Evolutionary conservation across 2,797 vertebrate species (phyloP), one percentile per base, ranked within the genome.

Genomic region (Chlorospingus semifuscus): DNA sequence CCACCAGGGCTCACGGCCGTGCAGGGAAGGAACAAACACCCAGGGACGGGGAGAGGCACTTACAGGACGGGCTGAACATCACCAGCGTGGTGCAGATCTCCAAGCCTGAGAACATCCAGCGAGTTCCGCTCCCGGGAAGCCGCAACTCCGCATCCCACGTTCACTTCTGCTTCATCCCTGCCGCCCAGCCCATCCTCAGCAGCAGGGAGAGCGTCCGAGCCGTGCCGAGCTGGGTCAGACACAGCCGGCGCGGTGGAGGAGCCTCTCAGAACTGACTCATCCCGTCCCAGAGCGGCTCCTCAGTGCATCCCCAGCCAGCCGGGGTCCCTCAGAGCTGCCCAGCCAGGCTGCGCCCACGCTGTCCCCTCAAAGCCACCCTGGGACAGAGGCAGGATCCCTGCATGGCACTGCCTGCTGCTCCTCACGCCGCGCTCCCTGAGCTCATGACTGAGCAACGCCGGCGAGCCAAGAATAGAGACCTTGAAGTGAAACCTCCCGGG

Each of bases 381-480:
- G 59, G 66, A 41, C 1, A 0, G 81, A 23, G 60, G 50, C 47
- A 34, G 12, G 8, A 20, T 21, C 49, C 46, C 39, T 0, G 82
- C 87, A 70, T 41, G 94, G 93, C 70, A 15, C 44, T 16, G 32
- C 39, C 59, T 1, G 74, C 50, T 1, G 4, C 8, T 68, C 23
- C 57, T 87, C 46, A 83, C 64, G 60, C 91, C 56, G 17, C 44
- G 47, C 60, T 75, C 77, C 92, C 81, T 59, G 90, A 94, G 93
- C 96, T 91, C 96, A 89, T 63, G 93, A 71, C 71, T 68, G 94
- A 93, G 95, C 2, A 90, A 95, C 17, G 49, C 66, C 85, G 78
- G 92, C 76, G 11, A n/a, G 95, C 96, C 95, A 94, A 97, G 97
- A 97, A 97, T 97, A 97, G 96, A 96, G 84, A 85, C 39, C 70